Base-by-base conservation (phyloP, 2,888 invertebrate species). In the Pollenia angustigena region DNA sequence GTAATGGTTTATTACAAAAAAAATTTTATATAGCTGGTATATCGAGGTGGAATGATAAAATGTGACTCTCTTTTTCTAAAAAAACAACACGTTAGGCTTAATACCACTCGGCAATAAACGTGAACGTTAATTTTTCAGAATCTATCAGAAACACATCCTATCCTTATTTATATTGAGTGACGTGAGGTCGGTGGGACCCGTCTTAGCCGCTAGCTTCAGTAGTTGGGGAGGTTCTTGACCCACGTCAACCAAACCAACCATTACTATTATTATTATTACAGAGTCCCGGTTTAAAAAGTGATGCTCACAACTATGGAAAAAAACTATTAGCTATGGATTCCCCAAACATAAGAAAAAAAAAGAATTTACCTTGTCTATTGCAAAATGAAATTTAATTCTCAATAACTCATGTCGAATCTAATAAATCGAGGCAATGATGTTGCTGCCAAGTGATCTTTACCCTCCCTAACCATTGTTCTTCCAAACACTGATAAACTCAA, bases 171-270 rank as follows among this genome's bases (percentile, higher is more conserved):
- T n/a, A 32, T 52, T 16, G 52, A 16, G 52, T n/a, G 52, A 52
- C 58, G 23, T 11, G 14, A 32, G 10, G 58, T 32, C 23, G 58
- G 58, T 32, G 58, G 58, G 58, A 58, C 58, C 58, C 58, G 58
- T 58, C 58, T 58, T 58, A 32, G 52, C 58, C 58, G 58, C 58
- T 58, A 58, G 58, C 58, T 58, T 58, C 58, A 32, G 52, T 16
- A n/a, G 16, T 16, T 52, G 52, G 52, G 52, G 52, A 52, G 52
- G 52, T 52, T 52, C 52, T 58, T 58, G 58, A 32, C 58, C 14
- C 58, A 18, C 10, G 32, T 32, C 58, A 32, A 58, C 4, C 58
- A 58, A 58, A 58, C 3, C 58, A 58, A 18, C 11, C 14, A 58
- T 58, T 32, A 58, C 23, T 58, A 58, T 23, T 2, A 23, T 18